Evolutionary conservation across 2,888 invertebrate species (phyloP).

Genomic region (Ennomos quercinarius): DNA sequence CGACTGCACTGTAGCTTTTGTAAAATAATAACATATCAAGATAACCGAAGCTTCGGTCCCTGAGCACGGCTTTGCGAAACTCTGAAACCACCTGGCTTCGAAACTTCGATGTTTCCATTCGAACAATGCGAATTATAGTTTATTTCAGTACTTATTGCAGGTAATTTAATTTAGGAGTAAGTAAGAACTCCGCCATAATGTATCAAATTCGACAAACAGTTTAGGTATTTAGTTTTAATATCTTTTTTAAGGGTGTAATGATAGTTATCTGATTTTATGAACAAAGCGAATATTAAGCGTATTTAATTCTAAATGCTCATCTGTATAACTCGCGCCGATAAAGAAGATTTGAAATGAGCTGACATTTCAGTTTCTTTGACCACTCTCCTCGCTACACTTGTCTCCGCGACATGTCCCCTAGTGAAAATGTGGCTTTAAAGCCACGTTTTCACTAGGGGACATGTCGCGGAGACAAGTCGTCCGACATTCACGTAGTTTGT

Average conservation of each 20-base stretch:
- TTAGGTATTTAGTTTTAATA: slow-evolving; percentile 53
- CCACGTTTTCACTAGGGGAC: too few relatives aligned
- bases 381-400: too few relatives aligned
- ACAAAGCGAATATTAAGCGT: slow-evolving; percentile 59
- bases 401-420: too few relatives aligned
- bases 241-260: slow-evolving; percentile 41
- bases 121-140: slow-evolving; percentile 68
- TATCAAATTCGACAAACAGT: slow-evolving; percentile 64
- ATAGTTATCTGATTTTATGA: slow-evolving; percentile 39
- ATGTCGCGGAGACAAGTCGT: too few relatives aligned
- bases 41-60: slow-evolving; percentile 48
- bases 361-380: too few relatives aligned
- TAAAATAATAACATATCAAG: slow-evolving; percentile 41
- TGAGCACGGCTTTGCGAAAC: slow-evolving; percentile 83
- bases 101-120: slow-evolving; percentile 50
- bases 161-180: slow-evolving; percentile 69
- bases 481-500: too few relatives aligned
- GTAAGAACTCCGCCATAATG: slow-evolving; percentile 82
- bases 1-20: slow-evolving; percentile 19
- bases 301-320: slow-evolving; percentile 67
- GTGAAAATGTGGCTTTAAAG: too few relatives aligned
- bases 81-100: slow-evolving; percentile 69
- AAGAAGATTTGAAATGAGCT: too few relatives aligned
- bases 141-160: slow-evolving; percentile 49
- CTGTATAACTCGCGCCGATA: slow-evolving; percentile 23